Evolutionary conservation across 1,140 invertebrate species (phyloP).

Genomic region (Habropoda laboriosa): DNA sequence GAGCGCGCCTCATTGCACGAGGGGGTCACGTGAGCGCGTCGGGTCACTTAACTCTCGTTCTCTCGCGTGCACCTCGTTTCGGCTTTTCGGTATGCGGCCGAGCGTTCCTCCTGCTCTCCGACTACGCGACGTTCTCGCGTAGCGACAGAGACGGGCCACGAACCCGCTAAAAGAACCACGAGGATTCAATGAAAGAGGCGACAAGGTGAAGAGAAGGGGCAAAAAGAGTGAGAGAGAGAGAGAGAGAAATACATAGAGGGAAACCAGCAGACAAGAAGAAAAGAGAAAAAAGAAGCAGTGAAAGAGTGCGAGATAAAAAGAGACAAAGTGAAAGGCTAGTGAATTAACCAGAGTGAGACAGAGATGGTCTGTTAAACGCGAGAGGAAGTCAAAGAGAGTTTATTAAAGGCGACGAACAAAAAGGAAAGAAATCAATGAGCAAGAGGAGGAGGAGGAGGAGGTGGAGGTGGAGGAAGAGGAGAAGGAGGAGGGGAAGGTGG

Average conservation of each 20-base stretch:
- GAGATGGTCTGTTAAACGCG: slow-evolving; percentile 8
- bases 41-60: slow-evolving; percentile 62
- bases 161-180: too few species aligned
- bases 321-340: not conserved
- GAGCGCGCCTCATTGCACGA: slow-evolving; percentile 56
- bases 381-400: not conserved
- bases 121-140: not conserved
- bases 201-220: not conserved
- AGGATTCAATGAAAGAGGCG: too few species aligned
- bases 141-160: not conserved
- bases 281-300: not conserved
- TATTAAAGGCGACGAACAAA: not conserved
- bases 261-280: not conserved
- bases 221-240: too few species aligned
- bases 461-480: not conserved
- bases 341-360: not conserved
- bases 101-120: slow-evolving; percentile 19
- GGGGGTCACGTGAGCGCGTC: slow-evolving; percentile 55
- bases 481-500: slow-evolving; percentile 9
- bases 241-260: not conserved
- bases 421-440: slow-evolving; percentile 24
- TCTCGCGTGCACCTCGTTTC: slow-evolving; percentile 56
- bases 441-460: not conserved
- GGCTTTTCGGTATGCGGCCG: slow-evolving; percentile 57
- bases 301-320: not conserved